Base-by-base conservation (phyloP, 2,113 vertebrate genomes). In the Podarcis cretensis region DNA sequence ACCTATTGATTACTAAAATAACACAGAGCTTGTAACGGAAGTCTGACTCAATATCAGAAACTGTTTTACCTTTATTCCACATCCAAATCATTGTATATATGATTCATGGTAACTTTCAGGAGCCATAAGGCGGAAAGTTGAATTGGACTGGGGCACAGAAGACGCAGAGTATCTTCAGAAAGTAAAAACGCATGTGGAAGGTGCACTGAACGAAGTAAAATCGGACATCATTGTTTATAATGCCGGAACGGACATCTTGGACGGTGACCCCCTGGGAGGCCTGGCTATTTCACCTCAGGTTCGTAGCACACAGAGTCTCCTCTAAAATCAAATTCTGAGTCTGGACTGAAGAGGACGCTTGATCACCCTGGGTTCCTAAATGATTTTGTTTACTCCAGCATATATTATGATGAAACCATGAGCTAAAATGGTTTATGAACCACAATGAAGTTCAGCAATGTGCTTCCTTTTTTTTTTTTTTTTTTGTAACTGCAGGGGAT, bases 111-210 rank as follows among this genome's bases (percentile, higher is more conserved):
- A 21, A 73, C 84, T 84, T 82, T 6, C 92, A 99, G 99, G 97
- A 91, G 99, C 99, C 92, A 99, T 99, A 93, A 97, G 97, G 87
- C 96, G 98, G 88, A 98, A 96, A 86, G 97, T 99, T 92, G 99
- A 99, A 75, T 94, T 99, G 92, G 98, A 99, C 77, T 99, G 98
- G 98, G 98, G 98, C 65, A 98, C 98, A 0, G 98, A 99, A 91
- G 99, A 99, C 27, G 91, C 90, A 0, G 99, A 99, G 80, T 99
- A 99, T 92, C 98, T 99, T 68, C 96, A 96, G 85, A 98, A 98
- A 85, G 98, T 99, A 21, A 97, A 98, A 88, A 96, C 97, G 30
- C 98, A 98, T 1, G 93, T 97, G 57, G 97, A 98, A 74, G 97
- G 95, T 30, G 97, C 98, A 0, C 94, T 99, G 88, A 97, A 98